These are phyloP conservation scores for Drosophila tripunctata DNA, from an alignment of 2,888 invertebrate species.

Conservation along the genomic window DNA sequence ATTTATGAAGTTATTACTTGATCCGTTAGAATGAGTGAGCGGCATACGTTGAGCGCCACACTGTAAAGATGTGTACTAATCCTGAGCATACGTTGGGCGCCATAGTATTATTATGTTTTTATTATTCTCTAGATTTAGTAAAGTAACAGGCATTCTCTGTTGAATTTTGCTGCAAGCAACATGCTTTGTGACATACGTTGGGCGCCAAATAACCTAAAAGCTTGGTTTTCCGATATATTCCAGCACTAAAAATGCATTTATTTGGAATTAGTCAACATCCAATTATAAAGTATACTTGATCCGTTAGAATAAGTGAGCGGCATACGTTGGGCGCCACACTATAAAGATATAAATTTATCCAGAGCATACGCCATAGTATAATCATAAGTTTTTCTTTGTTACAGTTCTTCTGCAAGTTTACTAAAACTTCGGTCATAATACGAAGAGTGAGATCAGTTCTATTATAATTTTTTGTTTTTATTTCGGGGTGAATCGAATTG, in stretches of 20 bases:
- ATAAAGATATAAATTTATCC: no score
- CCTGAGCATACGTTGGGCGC: no score
- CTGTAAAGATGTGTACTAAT: no score
- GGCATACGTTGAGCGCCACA: not conserved
- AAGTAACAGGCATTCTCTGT: not conserved
- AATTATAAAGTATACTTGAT: no score
- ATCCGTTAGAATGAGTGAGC: not conserved
- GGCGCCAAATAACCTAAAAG: no score
- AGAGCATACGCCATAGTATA: no score
- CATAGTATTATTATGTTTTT: no score
- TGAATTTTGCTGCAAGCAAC: not conserved
- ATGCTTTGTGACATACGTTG: not conserved
- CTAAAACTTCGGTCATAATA: conserved; percentile 1
- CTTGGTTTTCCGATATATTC: no score
- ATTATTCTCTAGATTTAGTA: conserved; percentile 12
- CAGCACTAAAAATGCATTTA: no score
- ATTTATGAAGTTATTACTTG: no score
- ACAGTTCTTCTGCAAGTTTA: conserved; percentile 16
- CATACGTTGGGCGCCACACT: not conserved
- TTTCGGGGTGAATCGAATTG: conserved; percentile 5
- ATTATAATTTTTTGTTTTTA: not conserved
- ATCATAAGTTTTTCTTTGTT: not conserved
- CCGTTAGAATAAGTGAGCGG: not conserved
- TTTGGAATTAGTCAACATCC: no score
- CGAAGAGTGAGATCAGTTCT: conserved; percentile 7